Percentiles rank a stretch among this genome's conserved stretches.
Conservation (phyloP, 2,113 vertebrate species). For the Pangasianodon gigas region DNA sequence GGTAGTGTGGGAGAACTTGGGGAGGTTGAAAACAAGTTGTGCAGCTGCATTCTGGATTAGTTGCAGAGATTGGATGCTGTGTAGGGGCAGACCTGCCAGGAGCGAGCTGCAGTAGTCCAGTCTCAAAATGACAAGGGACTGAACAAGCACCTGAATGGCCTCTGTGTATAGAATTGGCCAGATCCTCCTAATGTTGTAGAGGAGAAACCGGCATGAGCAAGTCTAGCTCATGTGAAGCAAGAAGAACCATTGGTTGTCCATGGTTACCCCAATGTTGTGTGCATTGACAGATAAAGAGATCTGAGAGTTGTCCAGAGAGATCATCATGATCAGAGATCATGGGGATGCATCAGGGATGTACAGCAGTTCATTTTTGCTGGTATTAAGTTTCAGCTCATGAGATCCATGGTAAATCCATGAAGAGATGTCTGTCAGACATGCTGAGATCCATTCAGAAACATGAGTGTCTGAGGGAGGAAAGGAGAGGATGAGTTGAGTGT, state of each 20-base stretch:
- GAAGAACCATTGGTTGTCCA: background rate
- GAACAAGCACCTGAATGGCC: background rate
- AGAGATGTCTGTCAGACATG: background rate
- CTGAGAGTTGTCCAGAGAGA: background rate
- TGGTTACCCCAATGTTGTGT: background rate
- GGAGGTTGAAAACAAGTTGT: background rate
- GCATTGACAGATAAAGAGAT: background rate
- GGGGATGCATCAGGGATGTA: background rate
- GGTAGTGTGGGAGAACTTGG: background rate
- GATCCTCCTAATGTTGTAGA: background rate
- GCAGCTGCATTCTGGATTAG: background rate
- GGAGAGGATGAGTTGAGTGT: background rate
- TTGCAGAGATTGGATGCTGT: background rate
- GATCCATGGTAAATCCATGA: background rate
- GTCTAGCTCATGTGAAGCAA: background rate
- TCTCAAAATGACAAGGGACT: background rate
- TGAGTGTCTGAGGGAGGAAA: background rate
- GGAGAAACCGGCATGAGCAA: background rate
- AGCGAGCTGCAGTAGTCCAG: background rate
- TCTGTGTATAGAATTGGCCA: background rate
- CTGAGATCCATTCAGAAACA: background rate
- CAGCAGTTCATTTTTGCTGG: background rate
- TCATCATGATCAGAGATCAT: no score
- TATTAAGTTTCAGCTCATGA: slow-evolving; percentile 5
- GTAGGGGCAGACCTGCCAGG: background rate